phyloP scores from a whole-genome alignment of 2,888 invertebrate species.

The Netelia inedita region DNA sequence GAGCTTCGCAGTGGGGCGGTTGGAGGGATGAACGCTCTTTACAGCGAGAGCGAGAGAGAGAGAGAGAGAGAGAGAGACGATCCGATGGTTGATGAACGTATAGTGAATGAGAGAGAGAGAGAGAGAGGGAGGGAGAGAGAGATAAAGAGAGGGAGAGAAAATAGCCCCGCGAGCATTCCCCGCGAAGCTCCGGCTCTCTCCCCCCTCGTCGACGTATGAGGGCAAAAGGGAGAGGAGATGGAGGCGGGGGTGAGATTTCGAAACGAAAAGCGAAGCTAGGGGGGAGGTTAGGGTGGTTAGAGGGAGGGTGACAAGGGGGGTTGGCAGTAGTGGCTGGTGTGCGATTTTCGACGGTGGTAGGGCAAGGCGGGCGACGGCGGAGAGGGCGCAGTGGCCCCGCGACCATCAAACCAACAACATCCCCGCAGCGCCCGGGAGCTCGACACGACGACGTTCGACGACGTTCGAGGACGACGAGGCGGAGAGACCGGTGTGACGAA shows the following conservation, averaged over 20 bases:
- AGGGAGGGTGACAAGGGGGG: slow-evolving; percentile 40
- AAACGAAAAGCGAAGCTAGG: slow-evolving; percentile 4
- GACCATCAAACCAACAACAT: slow-evolving; percentile 85
- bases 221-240: not conserved
- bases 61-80: slow-evolving; percentile 36
- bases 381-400: slow-evolving; percentile 86
- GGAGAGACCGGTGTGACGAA: slow-evolving; percentile 14
- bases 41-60: slow-evolving; percentile 27
- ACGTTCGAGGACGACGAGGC: slow-evolving; percentile 38
- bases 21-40: not conserved
- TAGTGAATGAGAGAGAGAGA: slow-evolving; percentile 66
- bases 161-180: slow-evolving; percentile 11
- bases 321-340: slow-evolving; percentile 86
- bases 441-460: slow-evolving; percentile 14
- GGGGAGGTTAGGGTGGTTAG: slow-evolving; percentile 40
- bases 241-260: not conserved
- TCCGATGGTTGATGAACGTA: slow-evolving; percentile 42
- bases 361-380: slow-evolving; percentile 87
- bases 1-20: not conserved
- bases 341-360: slow-evolving; percentile 81
- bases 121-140: slow-evolving; percentile 59
- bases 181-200: not conserved
- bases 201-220: not conserved
- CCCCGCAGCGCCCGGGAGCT: slow-evolving; percentile 69
- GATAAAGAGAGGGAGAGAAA: slow-evolving; percentile 30